Percentiles rank a stretch among this genome's conserved stretches.
phyloP scores from a whole-genome alignment of 2,888 invertebrate genomes.

The Caenorhabditis drosophilae region DNA sequence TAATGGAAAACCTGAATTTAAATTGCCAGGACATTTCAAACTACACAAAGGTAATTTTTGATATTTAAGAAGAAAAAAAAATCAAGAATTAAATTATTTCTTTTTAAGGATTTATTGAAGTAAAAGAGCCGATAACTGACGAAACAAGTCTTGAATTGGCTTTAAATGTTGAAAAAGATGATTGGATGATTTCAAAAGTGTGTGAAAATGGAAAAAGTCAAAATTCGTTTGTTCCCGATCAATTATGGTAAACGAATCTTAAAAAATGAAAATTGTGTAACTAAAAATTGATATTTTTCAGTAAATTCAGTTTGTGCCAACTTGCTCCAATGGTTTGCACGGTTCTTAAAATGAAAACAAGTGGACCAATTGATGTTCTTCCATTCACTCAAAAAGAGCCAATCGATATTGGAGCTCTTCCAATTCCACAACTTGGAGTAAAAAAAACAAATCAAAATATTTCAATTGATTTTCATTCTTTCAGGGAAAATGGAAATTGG shows the following conservation, averaged over 20 bases:
- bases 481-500: slow-evolving; percentile 51
- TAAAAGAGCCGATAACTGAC: slow-evolving; percentile 46
- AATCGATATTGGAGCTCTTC: slow-evolving; percentile 55
- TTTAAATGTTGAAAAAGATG: slow-evolving; percentile 60
- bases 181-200: slow-evolving; percentile 59
- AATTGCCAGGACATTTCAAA: slow-evolving; percentile 55
- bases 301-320: slow-evolving; percentile 49
- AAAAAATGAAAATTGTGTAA: background rate
- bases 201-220: slow-evolving; percentile 59
- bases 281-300: slow-evolving; percentile 13
- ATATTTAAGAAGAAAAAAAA: no score
- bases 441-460: background rate
- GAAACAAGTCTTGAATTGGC: slow-evolving; percentile 38
- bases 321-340: slow-evolving; percentile 44
- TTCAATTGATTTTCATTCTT: slow-evolving; percentile 1
- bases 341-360: slow-evolving; percentile 35
- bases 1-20: slow-evolving; percentile 40
- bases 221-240: slow-evolving; percentile 60
- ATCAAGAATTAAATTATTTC: no score
- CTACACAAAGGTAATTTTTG: slow-evolving; percentile 39
- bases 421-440: slow-evolving; percentile 53
- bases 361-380: slow-evolving; percentile 39
- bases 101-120: slow-evolving; percentile 39
- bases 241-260: slow-evolving; percentile 50
- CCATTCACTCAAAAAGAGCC: slow-evolving; percentile 44